Evolutionary conservation across 2,888 invertebrate species (phyloP), one percentile per base, ranked within the genome.

Genomic region (Conus canariensis): DNA sequence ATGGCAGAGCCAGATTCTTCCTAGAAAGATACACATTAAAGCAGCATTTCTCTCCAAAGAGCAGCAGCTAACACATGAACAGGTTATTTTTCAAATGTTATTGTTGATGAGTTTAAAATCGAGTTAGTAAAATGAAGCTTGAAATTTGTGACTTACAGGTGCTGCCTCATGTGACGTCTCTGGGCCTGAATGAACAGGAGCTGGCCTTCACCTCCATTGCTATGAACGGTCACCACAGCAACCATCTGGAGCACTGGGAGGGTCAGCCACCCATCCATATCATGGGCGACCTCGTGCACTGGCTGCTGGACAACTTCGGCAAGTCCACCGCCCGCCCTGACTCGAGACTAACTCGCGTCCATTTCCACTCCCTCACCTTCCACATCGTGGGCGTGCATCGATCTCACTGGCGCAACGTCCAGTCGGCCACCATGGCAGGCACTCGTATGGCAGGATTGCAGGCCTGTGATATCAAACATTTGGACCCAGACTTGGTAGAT

Each of bases 121-220:
- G 45, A 45, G 45, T 45, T 45, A 45, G 45, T 45, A 45, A 45
- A 45, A 45, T 45, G 45, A 45, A 3, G 45, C 45, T 45, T 45
- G 45, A 45, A 45, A 45, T 45, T 45, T 45, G 45, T 45, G 45
- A 14, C 70, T 22, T 70, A 8, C 93, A 96, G 96, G 94, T 96
- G 83, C 91, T 96, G 70, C 93, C 94, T 70, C 86, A 91, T 85
- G 91, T 94, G 77, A 95, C 96, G 88, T 96, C 96, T 9, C 92
- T 97, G 74, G 96, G 96, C 19, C 94, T 97, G 59, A 97, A 96
- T 94, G 97, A 97, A 92, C 96, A 97, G 91, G 96, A 97, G 92
- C 92, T 97, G 70, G 93, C 96, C 0, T 96, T 96, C 91, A 91
- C 96, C 22, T 95, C 96, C 14, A 93, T 95, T 89, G 95, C 96